Evolutionary conservation across 2,797 vertebrate species (phyloP), one percentile per base, ranked within the genome.

Genomic region (Amazonetta brasiliensis): DNA sequence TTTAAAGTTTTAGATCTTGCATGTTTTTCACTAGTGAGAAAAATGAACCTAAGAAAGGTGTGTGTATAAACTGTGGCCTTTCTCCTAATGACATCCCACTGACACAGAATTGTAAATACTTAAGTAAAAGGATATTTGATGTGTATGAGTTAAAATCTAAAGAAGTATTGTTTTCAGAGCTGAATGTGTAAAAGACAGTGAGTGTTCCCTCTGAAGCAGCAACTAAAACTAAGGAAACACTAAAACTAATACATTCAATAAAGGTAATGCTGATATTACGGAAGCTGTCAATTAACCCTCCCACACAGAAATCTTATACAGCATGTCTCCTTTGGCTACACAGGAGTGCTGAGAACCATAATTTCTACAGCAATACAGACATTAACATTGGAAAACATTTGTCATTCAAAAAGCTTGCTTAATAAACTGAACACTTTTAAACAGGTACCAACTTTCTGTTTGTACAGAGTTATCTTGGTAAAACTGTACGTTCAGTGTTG

Each of bases 11-110:
- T 52, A 59, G 3, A 2, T 59, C 41, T 44, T 3, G 5, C 4
- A 19, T 3, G 0, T 76, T 84, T 86, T 5, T 37, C 67, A 74
- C 4, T 52, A 69, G 12, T 68, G 13, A 81, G 50, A 64, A 5
- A 6, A 44, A 7, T 3, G 13, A n/a, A 85, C 0, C 0, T 54
- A 41, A 4, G 12, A 62, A 71, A 41, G 17, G 20, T 25, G 9
- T 0, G 22, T 64, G 5, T 66, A 15, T n/a, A 9, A 48, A 76
- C 63, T 11, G 9, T 23, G 33, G 2, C 4, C 7, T 55, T 83
- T 64, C 60, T 54, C 48, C 44, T 87, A 78, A 52, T 44, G 44
- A 62, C 5, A 39, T 7, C 2, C 14, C 30, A 35, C 0, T 78
- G 50, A 31, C 33, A 52, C 3, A 46, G 62, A 59, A 16, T 68